Evolutionary conservation across 2,888 invertebrate species (phyloP), one percentile per base, ranked within the genome.

Genomic region (Euphydryas editha): DNA sequence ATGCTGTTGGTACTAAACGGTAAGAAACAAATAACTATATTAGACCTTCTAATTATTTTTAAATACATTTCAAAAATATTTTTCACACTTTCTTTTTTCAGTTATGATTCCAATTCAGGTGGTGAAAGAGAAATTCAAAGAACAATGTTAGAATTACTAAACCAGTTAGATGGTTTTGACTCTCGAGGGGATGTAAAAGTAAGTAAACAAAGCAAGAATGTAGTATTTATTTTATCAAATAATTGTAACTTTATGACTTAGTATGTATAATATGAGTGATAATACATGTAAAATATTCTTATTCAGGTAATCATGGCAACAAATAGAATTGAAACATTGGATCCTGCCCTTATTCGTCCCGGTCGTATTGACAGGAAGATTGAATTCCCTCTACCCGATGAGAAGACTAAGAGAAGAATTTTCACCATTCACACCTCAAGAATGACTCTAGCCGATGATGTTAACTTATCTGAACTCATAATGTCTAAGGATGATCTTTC

Each of bases 401-500:
- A 99, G 85, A 99, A 99, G 87, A 99, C 99, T 0, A 99, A 99
- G 85, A 94, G 98, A 65, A 94, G 99, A 73, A 99, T 99, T 81
- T 99, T 99, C 85, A 97, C 96, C 73, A 99, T 99, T 79, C 99
- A 99, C 88, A 99, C 99, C 0, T 98, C 98, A n/a, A 94, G 98
- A 73, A 99, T 99, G 99, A 99, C 99, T 0, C 92, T 99, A 67
- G 96, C 99, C 11, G 97, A 96, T 70, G 99, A 99, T 91, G 99
- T 99, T 10, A 98, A 99, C 83, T 94, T 99, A 13, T 98, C 97
- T 68, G 99, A 99, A 86, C 95, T 99, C 60, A 99, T 99, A 72
- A 98, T 99, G 98, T 98, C 99, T 5, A 99, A 99, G 86, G 99
- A 99, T 94, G 99, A 99, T 92, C 94, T 99, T 17, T 99, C 99